Evolutionary conservation across 2,888 invertebrate species (phyloP).

Genomic region (Melanotus villosus): DNA sequence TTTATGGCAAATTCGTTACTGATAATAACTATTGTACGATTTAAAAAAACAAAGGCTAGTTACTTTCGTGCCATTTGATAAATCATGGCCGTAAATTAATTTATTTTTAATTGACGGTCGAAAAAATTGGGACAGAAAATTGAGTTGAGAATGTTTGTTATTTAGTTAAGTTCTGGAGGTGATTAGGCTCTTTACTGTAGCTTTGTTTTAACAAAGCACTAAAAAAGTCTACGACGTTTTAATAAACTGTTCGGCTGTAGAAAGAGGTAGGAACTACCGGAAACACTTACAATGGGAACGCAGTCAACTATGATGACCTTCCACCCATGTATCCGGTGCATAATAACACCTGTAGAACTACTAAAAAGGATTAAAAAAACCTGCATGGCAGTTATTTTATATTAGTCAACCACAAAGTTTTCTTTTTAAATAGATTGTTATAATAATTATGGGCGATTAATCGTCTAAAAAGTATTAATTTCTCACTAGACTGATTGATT

Average conservation of each 20-base stretch:
- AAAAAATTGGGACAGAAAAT: no score
- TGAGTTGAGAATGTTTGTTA: no score
- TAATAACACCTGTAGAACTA: conserved; percentile 52
- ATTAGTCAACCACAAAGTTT: no score
- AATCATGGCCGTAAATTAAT: neutral
- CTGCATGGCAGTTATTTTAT: neutral
- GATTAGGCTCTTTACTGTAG: neutral
- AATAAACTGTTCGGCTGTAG: conserved; percentile 16
- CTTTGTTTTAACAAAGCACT: neutral
- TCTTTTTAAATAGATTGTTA: no score
- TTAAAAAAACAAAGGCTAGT: no score
- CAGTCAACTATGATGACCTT: conserved; percentile 59
- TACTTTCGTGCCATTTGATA: no score
- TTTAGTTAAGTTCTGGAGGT: no score
- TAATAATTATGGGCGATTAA: no score
- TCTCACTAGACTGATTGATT: neutral
- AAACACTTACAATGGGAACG: conserved; percentile 58
- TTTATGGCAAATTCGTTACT: no score
- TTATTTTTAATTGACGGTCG: neutral
- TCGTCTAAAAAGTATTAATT: neutral
- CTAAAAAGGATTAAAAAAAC: conserved; percentile 24
- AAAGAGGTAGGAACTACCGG: conserved; percentile 51
- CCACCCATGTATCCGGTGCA: conserved; percentile 64
- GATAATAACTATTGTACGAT: no score
- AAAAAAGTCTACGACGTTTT: conserved; percentile 6